phyloP scores from a whole-genome alignment of 2,888 invertebrate species.

The Alcis repandata region DNA sequence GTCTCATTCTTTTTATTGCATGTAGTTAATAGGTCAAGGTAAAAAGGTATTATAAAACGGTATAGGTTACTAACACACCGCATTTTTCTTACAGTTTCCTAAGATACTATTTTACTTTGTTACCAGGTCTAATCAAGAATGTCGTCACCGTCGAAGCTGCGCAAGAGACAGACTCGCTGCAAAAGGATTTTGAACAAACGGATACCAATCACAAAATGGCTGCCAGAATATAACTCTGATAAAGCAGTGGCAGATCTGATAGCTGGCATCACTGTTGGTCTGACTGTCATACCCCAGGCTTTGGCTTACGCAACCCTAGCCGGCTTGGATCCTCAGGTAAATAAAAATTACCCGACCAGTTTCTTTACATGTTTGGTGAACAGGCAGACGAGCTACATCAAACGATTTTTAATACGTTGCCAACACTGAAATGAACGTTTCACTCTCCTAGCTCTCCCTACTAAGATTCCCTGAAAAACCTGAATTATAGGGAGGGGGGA shows the following conservation, averaged over 20 bases:
- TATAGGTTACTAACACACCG: background rate
- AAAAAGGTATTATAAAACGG: background rate
- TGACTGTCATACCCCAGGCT: constrained; percentile 97
- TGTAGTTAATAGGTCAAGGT: background rate
- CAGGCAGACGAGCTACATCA: too few relatives aligned
- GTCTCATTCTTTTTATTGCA: too few relatives aligned
- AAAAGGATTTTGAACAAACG: constrained; percentile 78
- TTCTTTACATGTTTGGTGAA: too few relatives aligned
- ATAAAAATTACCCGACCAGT: constrained; percentile 17
- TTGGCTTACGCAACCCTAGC: constrained; percentile 96
- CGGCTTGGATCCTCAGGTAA: constrained; percentile 93
- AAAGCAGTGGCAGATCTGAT: constrained; percentile 94
- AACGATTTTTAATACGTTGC: too few relatives aligned
- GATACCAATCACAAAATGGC: constrained; percentile 90
- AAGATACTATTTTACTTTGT: constrained; percentile 15
- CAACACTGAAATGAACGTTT: too few relatives aligned
- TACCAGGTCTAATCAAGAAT: constrained; percentile 60
- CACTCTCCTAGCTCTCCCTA: too few relatives aligned
- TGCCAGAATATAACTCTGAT: constrained; percentile 91
- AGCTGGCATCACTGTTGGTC: constrained; percentile 96
- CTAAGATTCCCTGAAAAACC: too few relatives aligned
- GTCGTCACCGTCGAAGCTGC: constrained; percentile 80
- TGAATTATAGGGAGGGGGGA: too few relatives aligned
- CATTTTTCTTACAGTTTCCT: background rate
- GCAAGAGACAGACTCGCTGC: constrained; percentile 75